Evolutionary conservation across 2,888 invertebrate species (phyloP).

Genomic region (Rhorus exstirpatorius): DNA sequence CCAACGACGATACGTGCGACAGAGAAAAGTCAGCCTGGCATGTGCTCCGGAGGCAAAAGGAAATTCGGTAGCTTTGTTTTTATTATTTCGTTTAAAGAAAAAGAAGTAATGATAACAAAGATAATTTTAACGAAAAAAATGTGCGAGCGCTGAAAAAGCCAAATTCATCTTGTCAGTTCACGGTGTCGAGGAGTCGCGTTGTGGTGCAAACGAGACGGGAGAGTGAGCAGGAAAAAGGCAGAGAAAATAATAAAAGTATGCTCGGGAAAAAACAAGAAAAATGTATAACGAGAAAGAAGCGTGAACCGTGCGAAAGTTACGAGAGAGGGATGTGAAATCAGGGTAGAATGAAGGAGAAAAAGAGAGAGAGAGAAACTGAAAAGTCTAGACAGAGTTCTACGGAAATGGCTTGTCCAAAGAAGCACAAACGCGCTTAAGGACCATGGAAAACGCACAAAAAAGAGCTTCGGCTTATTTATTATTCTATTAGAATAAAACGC

Average conservation of each 20-base stretch:
- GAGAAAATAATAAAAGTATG: slow-evolving; percentile 49
- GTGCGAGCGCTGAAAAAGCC: slow-evolving; percentile 66
- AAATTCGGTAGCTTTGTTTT: slow-evolving; percentile 64
- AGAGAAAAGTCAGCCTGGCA: slow-evolving; percentile 54
- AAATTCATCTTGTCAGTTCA: slow-evolving; percentile 68
- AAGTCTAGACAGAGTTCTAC: slow-evolving; percentile 21
- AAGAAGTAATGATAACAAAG: too few relatives aligned
- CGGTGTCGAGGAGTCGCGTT: too few relatives aligned
- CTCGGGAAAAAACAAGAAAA: slow-evolving; percentile 2
- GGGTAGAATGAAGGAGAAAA: slow-evolving; percentile 32
- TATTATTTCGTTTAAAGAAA: slow-evolving; percentile 44
- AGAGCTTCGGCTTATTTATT: slow-evolving; percentile 78
- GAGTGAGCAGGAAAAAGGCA: slow-evolving; percentile 34
- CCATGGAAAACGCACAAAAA: slow-evolving; percentile 66
- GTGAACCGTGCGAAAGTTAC: too few relatives aligned
- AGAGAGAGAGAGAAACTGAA: slow-evolving; percentile 29
- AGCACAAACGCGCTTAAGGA: slow-evolving; percentile 69
- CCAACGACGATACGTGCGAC: slow-evolving; percentile 41
- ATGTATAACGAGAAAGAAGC: too few relatives aligned
- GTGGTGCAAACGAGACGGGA: slow-evolving; percentile 35
- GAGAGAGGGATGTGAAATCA: slow-evolving; percentile 49
- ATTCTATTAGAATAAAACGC: slow-evolving; percentile 80
- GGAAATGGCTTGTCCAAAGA: slow-evolving; percentile 46
- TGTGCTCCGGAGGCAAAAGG: slow-evolving; percentile 25
- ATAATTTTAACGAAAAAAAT: slow-evolving; percentile 29